phyloP scores from a whole-genome alignment of 2,113 vertebrate species.

The Perognathus longimembris region DNA sequence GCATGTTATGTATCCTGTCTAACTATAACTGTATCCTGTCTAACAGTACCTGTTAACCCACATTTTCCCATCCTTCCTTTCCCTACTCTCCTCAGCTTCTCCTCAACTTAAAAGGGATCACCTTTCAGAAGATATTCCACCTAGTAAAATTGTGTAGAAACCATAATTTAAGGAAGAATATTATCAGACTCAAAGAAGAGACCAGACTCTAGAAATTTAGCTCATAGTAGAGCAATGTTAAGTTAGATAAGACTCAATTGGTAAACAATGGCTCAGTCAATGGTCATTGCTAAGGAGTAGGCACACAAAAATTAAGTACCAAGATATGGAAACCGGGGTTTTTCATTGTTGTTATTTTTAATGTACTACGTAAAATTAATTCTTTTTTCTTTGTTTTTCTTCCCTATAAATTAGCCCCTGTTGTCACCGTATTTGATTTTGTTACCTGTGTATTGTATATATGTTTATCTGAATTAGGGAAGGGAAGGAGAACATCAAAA shows the following conservation, averaged over 20 bases:
- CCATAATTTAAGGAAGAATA: not conserved
- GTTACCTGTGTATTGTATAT: too few relatives aligned
- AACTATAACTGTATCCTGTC: not conserved
- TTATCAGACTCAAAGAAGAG: too few relatives aligned
- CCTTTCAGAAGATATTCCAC: not conserved
- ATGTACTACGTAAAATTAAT: too few relatives aligned
- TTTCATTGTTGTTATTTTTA: too few relatives aligned
- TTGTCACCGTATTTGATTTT: too few relatives aligned
- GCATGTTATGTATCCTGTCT: not conserved
- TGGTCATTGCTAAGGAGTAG: not conserved
- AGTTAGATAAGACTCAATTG: not conserved
- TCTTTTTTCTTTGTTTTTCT: too few relatives aligned
- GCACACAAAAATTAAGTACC: not conserved
- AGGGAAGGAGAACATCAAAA: too few relatives aligned
- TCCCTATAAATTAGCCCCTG: too few relatives aligned
- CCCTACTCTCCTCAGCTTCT: not conserved
- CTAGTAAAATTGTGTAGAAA: not conserved
- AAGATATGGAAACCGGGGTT: too few relatives aligned
- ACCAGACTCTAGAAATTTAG: too few relatives aligned
- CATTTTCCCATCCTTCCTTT: not conserved
- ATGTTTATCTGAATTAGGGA: too few relatives aligned
- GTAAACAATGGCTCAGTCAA: not conserved
- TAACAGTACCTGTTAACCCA: not conserved
- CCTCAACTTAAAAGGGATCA: not conserved
- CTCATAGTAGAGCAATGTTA: not conserved